phyloP scores from a whole-genome alignment of 2,888 invertebrate genomes.

The Eledone cirrhosa region DNA sequence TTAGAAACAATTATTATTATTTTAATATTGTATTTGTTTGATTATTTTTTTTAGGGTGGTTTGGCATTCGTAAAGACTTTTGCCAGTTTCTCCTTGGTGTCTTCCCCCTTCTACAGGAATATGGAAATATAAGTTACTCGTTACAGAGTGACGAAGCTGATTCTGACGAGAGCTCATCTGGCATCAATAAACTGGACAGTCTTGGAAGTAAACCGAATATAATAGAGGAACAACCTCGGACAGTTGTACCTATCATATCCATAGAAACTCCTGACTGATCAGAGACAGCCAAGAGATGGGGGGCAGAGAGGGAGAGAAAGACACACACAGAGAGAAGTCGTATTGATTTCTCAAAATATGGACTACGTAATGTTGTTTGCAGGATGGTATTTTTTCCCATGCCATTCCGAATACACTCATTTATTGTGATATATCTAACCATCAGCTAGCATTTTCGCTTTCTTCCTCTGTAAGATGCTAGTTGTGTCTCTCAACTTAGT shows the following conservation, averaged over 20 bases:
- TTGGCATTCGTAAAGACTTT: conserved; percentile 96
- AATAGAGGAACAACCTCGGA: conserved; percentile 68
- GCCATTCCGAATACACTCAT: too few species aligned
- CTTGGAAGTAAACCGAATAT: conserved; percentile 69
- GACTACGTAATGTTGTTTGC: too few species aligned
- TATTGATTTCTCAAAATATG: too few species aligned
- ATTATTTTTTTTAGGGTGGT: conserved; percentile 87
- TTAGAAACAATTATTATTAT: not conserved
- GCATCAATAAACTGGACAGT: conserved; percentile 33
- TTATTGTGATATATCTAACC: too few species aligned
- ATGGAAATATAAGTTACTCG: conserved; percentile 94
- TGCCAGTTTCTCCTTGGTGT: conserved; percentile 94
- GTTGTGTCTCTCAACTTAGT: too few species aligned
- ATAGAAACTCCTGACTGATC: conserved; percentile 60
- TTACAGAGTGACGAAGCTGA: conserved; percentile 47
- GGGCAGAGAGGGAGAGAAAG: not conserved
- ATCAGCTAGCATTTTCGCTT: too few species aligned
- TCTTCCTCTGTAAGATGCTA: too few species aligned
- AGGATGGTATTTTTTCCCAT: too few species aligned
- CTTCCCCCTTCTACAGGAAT: conserved; percentile 95
- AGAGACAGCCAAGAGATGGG: not conserved
- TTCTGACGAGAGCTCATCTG: conserved; percentile 31
- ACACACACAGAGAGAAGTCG: too few species aligned
- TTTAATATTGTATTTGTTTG: not conserved
- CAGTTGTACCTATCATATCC: conserved; percentile 56